phyloP scores from a whole-genome alignment of 2,888 invertebrate genomes.

The Spialia ferax region DNA sequence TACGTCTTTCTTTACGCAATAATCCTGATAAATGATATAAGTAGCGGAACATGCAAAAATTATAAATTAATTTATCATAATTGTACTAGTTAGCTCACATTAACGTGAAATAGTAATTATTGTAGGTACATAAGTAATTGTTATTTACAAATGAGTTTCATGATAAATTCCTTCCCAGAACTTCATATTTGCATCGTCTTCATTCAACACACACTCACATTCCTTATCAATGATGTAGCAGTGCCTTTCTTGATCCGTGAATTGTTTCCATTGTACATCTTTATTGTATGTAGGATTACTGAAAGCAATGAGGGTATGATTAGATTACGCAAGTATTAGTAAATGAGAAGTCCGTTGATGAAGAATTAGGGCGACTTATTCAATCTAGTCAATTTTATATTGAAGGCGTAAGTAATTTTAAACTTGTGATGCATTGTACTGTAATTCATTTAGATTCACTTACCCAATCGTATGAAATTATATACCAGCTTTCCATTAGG shows the following conservation, averaged over 20 bases:
- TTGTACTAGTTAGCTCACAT: too few species aligned
- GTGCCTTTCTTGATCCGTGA: conserved; percentile 61
- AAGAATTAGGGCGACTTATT: too few species aligned
- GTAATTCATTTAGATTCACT: not conserved
- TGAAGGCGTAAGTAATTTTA: too few species aligned
- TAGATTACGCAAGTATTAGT: not conserved
- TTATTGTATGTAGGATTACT: conserved; percentile 69
- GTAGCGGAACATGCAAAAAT: too few species aligned
- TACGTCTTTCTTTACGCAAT: not conserved
- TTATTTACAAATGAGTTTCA: conserved; percentile 48
- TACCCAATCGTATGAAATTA: too few species aligned
- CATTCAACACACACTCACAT: conserved; percentile 57
- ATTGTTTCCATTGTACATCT: conserved; percentile 66
- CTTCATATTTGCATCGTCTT: conserved; percentile 58
- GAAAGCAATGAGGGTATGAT: conserved; percentile 38
- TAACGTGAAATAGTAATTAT: too few species aligned
- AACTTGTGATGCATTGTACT: too few species aligned
- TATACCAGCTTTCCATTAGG: too few species aligned
- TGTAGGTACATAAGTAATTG: too few species aligned
- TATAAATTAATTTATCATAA: too few species aligned
- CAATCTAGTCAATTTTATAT: too few species aligned
- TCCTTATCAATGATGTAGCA: conserved; percentile 67
- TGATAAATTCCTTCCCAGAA: conserved; percentile 76
- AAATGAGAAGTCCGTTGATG: too few species aligned
- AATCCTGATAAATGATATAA: not conserved